Evolutionary conservation across 2,797 vertebrate genomes (phyloP).

Genomic region (Phrynocephalus guinanensis): DNA sequence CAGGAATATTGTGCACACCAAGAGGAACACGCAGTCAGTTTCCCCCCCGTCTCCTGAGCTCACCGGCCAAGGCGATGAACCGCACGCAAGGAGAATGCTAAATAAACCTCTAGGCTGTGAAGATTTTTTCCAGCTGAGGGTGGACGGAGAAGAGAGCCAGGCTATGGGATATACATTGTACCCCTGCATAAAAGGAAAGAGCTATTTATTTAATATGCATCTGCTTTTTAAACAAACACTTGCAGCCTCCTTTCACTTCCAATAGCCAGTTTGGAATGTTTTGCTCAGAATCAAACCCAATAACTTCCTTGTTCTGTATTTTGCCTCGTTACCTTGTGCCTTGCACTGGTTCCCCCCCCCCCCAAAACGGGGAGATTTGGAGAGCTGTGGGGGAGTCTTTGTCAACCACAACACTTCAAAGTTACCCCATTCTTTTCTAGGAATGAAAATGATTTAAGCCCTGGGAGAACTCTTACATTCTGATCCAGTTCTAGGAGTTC

Average conservation of each 20-base stretch:
- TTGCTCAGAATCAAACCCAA: not conserved
- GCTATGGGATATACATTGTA: not conserved
- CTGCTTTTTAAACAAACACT: not conserved
- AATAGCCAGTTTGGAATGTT: not conserved
- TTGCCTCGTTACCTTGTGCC: not conserved
- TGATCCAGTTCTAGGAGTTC: not conserved
- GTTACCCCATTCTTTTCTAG: no score
- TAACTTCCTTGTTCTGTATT: not conserved
- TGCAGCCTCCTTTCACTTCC: not conserved
- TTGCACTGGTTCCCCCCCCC: not conserved
- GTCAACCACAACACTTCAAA: no score
- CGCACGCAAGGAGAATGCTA: no score
- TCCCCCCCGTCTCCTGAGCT: no score
- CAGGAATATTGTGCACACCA: no score
- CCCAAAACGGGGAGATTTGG: no score
- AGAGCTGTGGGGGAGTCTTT: no score
- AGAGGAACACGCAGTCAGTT: no score
- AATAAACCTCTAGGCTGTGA: no score
- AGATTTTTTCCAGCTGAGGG: no score
- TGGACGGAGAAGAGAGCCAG: not conserved
- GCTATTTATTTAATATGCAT: constrained; percentile 4
- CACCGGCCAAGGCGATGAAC: no score
- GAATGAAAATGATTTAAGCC: no score
- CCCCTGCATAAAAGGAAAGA: not conserved
- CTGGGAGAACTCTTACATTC: not conserved